These are phyloP conservation scores for Pipra filicauda DNA, from an alignment of 2,113 vertebrate genomes.

Conservation along the genomic window DNA sequence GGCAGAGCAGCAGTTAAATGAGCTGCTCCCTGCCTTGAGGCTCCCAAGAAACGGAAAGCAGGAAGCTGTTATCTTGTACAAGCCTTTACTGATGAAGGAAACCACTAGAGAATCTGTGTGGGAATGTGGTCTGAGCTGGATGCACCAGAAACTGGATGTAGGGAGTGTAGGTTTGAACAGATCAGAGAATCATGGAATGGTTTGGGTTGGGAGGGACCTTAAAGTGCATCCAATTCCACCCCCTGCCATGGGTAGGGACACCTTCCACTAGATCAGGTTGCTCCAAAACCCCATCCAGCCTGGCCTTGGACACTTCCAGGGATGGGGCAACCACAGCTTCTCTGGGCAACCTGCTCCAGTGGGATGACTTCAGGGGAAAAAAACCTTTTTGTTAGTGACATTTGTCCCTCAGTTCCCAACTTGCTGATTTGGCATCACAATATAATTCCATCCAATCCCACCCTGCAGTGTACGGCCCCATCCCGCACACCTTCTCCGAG, in stretches of 20 bases:
- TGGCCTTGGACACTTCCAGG: not conserved
- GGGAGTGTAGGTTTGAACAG: not conserved
- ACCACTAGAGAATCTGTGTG: accelerated
- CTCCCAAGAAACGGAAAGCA: not conserved
- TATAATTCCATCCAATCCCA: not conserved
- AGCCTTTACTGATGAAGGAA: not conserved
- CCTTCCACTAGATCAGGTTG: not conserved
- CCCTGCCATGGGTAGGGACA: not conserved
- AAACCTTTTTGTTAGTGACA: not conserved
- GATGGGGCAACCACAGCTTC: not conserved
- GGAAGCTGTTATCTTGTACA: not conserved
- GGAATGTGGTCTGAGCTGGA: not conserved
- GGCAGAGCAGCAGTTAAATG: not conserved
- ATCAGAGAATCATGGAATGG: not conserved
- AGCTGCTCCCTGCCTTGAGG: not conserved
- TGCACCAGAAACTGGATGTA: too few relatives aligned
- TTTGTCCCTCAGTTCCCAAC: not conserved
- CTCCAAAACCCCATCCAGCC: not conserved
- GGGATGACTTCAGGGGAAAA: not conserved
- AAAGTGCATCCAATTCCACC: not conserved
- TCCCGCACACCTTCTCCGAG: conserved; percentile 83
- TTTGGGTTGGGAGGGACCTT: not conserved
- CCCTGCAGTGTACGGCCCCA: conserved; percentile 80
- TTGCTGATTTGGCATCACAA: accelerated
- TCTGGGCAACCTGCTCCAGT: not conserved